Evolutionary conservation across 2,888 invertebrate species (phyloP), one percentile per base, ranked within the genome.

Genomic region (Pogonocherus hispidulus): DNA sequence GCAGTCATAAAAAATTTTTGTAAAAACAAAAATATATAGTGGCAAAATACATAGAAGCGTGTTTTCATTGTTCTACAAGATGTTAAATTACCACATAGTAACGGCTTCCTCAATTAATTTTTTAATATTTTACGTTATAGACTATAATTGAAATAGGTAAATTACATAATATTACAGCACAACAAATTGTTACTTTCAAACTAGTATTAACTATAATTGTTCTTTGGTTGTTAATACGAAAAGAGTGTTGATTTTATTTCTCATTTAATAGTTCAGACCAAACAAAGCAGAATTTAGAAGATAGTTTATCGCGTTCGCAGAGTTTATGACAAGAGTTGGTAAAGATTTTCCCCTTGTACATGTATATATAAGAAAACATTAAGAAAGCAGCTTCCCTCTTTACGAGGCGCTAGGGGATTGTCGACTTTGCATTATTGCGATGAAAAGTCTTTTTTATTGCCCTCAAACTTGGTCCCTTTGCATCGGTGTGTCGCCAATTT

Each of bases 341-440:
- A 23, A 35, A 59, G 35, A 66, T 66, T 66, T 66, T 54, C 62
- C 44, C 44, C 35, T 49, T 52, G 55, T 62, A 76, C 73, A 75
- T 76, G 73, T 78, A 79, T 79, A 47, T 59, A 77, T 76, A 75
- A 74, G 78, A 79, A 78, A 80, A 80, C 77, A 76, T 78, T 77
- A 79, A 78, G 77, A 77, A 76, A 69, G 74, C 76, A 70, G 74
- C 75, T 68, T 72, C 74, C 66, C 69, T 75, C 76, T 79, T 80
- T 79, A 80, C 76, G 76, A 73, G 74, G 64, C 79, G 70, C 77
- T 52, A 57, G 79, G 79, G 80, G 71, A 79, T 79, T 80, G 78
- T 79, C 76, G 76, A 72, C 74, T 74, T 71, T 73, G 74, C 76
- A 74, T 74, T 76, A 71, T 71, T 72, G 71, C 73, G 73, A 71